These are phyloP conservation scores for Notarius lentiginosus DNA, from an alignment of 2,113 vertebrate species.

Conservation along the genomic window DNA sequence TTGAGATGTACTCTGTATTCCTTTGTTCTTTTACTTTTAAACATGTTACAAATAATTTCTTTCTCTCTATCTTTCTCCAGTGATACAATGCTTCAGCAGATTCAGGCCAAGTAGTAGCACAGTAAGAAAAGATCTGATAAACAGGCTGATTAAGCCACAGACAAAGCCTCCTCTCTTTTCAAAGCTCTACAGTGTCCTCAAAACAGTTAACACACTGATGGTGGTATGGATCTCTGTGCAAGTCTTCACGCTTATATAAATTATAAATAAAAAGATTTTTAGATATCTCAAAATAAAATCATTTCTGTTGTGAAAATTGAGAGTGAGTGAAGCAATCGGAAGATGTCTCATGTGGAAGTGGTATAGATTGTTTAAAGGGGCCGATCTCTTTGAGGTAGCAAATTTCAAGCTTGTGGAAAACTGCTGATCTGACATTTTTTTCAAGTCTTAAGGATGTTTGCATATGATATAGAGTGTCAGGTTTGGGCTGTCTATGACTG, in stretches of 20 bases:
- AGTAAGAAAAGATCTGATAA: not conserved
- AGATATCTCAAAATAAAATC: not conserved
- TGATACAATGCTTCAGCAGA: not conserved
- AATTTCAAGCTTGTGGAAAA: slow-evolving; percentile 34
- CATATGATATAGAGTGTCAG: not conserved
- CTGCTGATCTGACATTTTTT: slow-evolving; percentile 30
- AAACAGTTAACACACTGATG: not conserved
- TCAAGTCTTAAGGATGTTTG: not conserved
- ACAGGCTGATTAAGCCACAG: slow-evolving; percentile 1
- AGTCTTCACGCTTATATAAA: slow-evolving; percentile 4
- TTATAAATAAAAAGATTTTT: not conserved
- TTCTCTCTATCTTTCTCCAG: not conserved
- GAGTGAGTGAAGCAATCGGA: not conserved
- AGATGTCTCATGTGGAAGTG: not conserved
- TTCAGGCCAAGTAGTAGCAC: slow-evolving; percentile 17
- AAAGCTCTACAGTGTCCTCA: slow-evolving; percentile 19
- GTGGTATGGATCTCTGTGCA: slow-evolving; percentile 3
- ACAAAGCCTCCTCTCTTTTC: not conserved
- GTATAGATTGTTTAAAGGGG: not conserved
- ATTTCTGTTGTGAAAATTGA: not conserved
- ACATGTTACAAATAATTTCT: not conserved
- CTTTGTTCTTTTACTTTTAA: not conserved
- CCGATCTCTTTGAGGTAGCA: slow-evolving; percentile 38
- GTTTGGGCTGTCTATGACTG: not conserved
- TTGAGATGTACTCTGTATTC: not conserved